phyloP scores from a whole-genome alignment of 37 sponge, comb jelly and placozoan genomes.

The Petrosia ficiformis region DNA sequence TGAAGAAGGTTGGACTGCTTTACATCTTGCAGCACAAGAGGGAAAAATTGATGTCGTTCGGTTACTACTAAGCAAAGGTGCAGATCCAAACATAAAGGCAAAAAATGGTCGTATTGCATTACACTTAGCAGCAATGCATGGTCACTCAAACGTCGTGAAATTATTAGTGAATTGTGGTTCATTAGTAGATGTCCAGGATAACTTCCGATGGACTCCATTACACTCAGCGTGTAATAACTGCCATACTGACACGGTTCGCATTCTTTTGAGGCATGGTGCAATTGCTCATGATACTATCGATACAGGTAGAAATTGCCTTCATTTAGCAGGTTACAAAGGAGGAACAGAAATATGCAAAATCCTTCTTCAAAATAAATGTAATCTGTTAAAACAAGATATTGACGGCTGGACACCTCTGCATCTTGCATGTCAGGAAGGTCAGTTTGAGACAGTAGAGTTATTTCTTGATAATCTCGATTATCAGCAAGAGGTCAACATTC shows the following conservation, averaged over 20 bases:
- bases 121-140: constrained; percentile 69
- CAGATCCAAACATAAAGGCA: constrained; percentile 43
- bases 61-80: constrained; percentile 19
- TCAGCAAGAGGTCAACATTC: constrained; percentile 40
- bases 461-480: constrained; percentile 49
- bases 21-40: constrained; percentile 54
- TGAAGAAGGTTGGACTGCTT: constrained; percentile 56
- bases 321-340: constrained; percentile 61
- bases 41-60: constrained; percentile 44
- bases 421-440: constrained; percentile 47
- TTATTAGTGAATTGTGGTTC: constrained; percentile 26
- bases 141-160: constrained; percentile 44
- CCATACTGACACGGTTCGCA: constrained; percentile 31
- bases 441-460: constrained; percentile 34
- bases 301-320: constrained; percentile 62
- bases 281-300: constrained; percentile 47
- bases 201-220: constrained; percentile 45
- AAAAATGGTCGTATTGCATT: constrained; percentile 54
- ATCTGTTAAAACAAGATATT: constrained; percentile 25
- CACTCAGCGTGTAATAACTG: too few species aligned
- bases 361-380: constrained; percentile 44
- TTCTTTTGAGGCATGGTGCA: constrained; percentile 43
- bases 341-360: constrained; percentile 53
- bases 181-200: constrained; percentile 48
- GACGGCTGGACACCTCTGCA: constrained; percentile 69